Base-by-base conservation (phyloP, 2,797 vertebrate genomes). In the Cephalopachus bancanus region DNA sequence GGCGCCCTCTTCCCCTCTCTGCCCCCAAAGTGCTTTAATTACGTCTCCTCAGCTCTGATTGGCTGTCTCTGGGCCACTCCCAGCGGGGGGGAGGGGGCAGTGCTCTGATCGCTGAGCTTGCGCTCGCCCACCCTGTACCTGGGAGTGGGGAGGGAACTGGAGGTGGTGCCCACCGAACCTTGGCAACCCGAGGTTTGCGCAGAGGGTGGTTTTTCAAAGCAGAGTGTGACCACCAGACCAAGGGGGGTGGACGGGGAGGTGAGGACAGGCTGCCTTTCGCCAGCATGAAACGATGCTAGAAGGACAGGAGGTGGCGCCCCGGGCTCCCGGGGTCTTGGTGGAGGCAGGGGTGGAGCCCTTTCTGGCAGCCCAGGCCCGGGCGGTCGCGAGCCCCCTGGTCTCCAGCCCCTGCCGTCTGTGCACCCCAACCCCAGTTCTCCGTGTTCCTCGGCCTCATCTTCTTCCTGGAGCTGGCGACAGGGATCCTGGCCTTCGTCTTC, bases 391-490 rank as follows among this genome's bases (percentile, higher is more conserved):
- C 17, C 20, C 19, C 51, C n/a, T 74, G 81, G 0, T 57, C 80
- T 81, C 69, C 69, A 49, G 51, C 33, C 20, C 37, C 62, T 7
- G 2, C 26, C 0, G 0, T 90, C 79, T 84, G 15, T 87, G 0
- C 95, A 83, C 20, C 89, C 88, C 59, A 28, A 51, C 20, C 20
- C 72, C 98, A 99, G 99, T 99, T 99, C 97, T 99, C 99, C 0
- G 99, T 99, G 97, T 99, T 99, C 98, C 98, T 99, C 74, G 99
- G 99, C 87, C 99, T 99, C 98, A 99, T 99, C 98, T 99, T 99
- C 98, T 99, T 99, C 98, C 97, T 99, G 98, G 99, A 99, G 98
- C 98, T 99, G 97, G 99, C 99, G 0, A 99, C 99, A 0, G 99
- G 99, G 94, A 99, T 99, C 98, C 98, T 99, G 55, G 99, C 99